Evolutionary conservation across 2,888 invertebrate genomes (phyloP), one percentile per base, ranked within the genome.

Genomic region (Punctoribates punctum): DNA sequence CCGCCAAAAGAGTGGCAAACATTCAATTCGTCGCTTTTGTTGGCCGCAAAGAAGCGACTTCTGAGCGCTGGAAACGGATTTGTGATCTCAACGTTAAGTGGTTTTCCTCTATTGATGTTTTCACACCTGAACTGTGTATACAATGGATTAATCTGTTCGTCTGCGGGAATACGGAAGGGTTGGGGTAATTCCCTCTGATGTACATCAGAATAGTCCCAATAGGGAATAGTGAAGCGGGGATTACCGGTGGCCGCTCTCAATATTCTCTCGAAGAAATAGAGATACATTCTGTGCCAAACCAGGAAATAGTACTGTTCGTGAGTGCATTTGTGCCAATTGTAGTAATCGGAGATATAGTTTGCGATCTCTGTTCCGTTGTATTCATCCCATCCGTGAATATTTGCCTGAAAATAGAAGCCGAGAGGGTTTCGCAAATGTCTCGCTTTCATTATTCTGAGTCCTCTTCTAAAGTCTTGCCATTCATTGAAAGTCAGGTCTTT

Each of bases 21-120:
- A 60, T 60, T 60, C 11, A 60, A 60, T 27, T 60, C 60, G 27
- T 60, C 27, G 25, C 27, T 27, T 60, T 60, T 60, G 27, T 60
- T 60, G 20, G 60, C 60, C 2, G 60, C 27, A 23, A 60, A 60
- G 27, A 60, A 60, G 5, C 17, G 20, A 17, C 60, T 60, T 8
- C 25, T 27, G 13, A 60, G 29, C 15, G 60, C 60, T 6, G 60
- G 60, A 8, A 27, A 5, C 13, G 60, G 60, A 60, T 60, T 25
- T 27, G 60, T 60, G 5, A 60, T 60, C 29, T 60, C 60, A 6
- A 25, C 5, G 9, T n/a, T n/a, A 6, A 60, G 15, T 11, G 60
- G 60, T 29, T 27, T 25, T 11, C 60, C 60, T 25, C 27, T 25
- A 17, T 60, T 60, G 3, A 60, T 60, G 27, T 23, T 27, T 27